Percentiles rank a stretch among this genome's conserved stretches.
Evolutionary conservation across 2,888 invertebrate genomes (phyloP).

Genomic region (Bhutanitis thaidina): DNA sequence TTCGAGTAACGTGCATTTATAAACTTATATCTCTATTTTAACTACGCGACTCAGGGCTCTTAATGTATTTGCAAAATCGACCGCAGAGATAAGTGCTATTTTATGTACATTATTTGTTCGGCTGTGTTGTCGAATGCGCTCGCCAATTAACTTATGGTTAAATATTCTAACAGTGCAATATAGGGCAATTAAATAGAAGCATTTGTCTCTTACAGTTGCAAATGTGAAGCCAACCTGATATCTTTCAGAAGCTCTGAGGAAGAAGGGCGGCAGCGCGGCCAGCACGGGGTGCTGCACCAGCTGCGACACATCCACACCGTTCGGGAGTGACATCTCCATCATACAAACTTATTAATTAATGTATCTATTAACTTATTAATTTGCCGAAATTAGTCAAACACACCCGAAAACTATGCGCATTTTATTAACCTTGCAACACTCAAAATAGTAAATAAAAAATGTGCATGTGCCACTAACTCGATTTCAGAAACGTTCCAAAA

Average conservation of each 20-base stretch:
- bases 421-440: constrained; percentile 20
- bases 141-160: no score
- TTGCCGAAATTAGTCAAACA: constrained; percentile 10
- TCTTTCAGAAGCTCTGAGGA: constrained; percentile 92
- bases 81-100: no score
- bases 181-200: background rate
- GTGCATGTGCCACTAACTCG: background rate
- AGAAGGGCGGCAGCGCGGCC: constrained; percentile 92
- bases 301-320: constrained; percentile 92
- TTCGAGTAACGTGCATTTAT: no score
- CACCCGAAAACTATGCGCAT: constrained; percentile 17
- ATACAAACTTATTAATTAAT: constrained; percentile 3
- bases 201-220: background rate
- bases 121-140: no score
- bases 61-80: no score
- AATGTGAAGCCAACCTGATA: constrained; percentile 83
- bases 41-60: no score
- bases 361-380: background rate
- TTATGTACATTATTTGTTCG: no score
- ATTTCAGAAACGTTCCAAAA: background rate
- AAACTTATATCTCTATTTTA: no score
- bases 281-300: constrained; percentile 92
- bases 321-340: constrained; percentile 88
- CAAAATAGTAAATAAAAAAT: background rate
- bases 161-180: no score